phyloP scores from a whole-genome alignment of 2,113 vertebrate genomes.

The Psammodynastes pulverulentus region DNA sequence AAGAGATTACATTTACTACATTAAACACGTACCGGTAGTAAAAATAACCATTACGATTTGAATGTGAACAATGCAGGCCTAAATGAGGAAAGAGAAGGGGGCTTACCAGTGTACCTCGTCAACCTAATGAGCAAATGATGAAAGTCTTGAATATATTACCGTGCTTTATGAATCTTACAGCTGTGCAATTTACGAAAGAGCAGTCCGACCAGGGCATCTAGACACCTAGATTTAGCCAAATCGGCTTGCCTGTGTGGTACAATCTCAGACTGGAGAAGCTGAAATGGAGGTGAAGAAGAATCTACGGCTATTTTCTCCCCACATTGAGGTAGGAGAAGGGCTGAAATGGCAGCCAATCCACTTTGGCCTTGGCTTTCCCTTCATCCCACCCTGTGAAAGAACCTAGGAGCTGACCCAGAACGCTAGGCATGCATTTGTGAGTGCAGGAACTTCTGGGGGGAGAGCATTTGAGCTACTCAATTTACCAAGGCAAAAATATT shows the following conservation, averaged over 20 bases:
- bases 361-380: neutral
- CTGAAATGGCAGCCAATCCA: neutral
- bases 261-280: neutral
- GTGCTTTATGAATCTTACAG: neutral
- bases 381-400: neutral
- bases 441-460: conserved; percentile 18
- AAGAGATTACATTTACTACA: neutral
- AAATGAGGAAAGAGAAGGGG: neutral
- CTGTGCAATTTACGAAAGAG: neutral
- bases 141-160: neutral
- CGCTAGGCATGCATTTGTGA: neutral
- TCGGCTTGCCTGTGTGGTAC: neutral
- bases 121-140: neutral
- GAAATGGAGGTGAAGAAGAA: neutral
- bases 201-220: neutral
- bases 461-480: conserved; percentile 70
- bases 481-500: conserved; percentile 70
- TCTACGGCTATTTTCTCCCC: neutral
- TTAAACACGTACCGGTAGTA: neutral
- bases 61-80: neutral
- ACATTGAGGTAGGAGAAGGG: no score
- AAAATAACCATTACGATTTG: neutral
- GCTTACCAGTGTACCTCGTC: neutral
- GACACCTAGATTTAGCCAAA: neutral
- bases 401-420: neutral